phyloP scores from a whole-genome alignment of 2,797 vertebrate genomes.

The Catostomus latipinnis region DNA sequence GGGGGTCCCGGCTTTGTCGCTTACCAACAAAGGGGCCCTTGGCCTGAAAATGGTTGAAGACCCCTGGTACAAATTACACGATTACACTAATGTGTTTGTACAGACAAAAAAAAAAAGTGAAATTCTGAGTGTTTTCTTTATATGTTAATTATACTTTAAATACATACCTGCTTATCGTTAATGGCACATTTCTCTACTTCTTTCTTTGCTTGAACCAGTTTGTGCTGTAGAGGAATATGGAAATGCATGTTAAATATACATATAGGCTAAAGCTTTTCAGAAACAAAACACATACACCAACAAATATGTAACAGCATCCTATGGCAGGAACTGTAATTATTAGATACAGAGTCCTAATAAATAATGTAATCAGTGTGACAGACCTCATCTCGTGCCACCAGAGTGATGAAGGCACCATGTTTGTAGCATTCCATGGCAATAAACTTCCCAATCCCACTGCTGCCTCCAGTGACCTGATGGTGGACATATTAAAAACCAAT shows the following conservation, averaged over 20 bases:
- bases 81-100: too few species aligned
- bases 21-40: too few species aligned
- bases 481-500: background rate
- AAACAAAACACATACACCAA: background rate
- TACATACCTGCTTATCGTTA: constrained; percentile 94
- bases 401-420: constrained; percentile 96
- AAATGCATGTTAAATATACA: constrained; percentile 3
- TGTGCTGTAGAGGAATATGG: constrained; percentile 77
- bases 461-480: constrained; percentile 93
- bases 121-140: background rate
- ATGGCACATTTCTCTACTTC: constrained; percentile 94
- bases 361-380: background rate
- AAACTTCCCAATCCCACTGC: constrained; percentile 95
- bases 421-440: constrained; percentile 95
- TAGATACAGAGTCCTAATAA: background rate
- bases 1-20: too few species aligned
- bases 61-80: too few species aligned
- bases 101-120: too few species aligned
- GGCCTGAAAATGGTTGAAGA: too few species aligned
- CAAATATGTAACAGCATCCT: background rate
- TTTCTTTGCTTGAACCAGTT: constrained; percentile 93
- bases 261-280: constrained; percentile 2
- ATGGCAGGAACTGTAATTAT: background rate
- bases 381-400: constrained; percentile 96
- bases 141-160: background rate